A percentile compares a stretch with the other conserved stretches of the same genome.
Evolutionary conservation across 2,113 vertebrate species (phyloP).

Genomic region (Etheostoma spectabile): DNA sequence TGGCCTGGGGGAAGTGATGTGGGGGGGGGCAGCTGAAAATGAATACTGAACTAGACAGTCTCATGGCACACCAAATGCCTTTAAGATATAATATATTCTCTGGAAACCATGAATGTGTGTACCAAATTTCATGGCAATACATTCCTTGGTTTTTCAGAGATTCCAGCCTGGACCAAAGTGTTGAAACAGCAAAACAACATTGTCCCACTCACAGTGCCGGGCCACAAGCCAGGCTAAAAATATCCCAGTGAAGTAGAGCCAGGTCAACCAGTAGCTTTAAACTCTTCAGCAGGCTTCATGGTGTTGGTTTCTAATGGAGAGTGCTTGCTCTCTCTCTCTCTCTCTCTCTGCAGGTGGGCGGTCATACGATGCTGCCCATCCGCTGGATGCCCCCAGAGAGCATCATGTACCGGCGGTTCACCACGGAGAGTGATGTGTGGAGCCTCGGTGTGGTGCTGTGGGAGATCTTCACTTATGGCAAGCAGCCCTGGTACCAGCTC

Average conservation of each 20-base stretch:
- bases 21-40: neutral
- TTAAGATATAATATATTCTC: neutral
- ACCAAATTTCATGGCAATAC: neutral
- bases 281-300: neutral
- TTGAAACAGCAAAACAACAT: neutral
- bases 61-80: neutral
- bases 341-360: slow-evolving; percentile 89
- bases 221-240: neutral
- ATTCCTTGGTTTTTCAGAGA: too few species aligned
- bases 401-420: slow-evolving; percentile 99
- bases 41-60: neutral
- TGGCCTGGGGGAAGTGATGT: too few species aligned
- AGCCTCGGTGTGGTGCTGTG: slow-evolving; percentile 97
- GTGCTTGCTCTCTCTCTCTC: neutral
- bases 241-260: neutral
- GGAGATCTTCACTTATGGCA: slow-evolving; percentile 99
- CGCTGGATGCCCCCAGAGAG: slow-evolving; percentile 99
- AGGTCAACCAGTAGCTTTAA: neutral
- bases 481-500: slow-evolving; percentile 99
- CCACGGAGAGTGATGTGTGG: slow-evolving; percentile 99
- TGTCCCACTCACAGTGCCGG: neutral
- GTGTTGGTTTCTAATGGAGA: slow-evolving; percentile 8
- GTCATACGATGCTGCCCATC: slow-evolving; percentile 98
- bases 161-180: neutral
- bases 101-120: neutral